A percentile compares a stretch with the other conserved stretches of the same genome.
Conservation (phyloP, 2,113 vertebrate species). For the Mandrillus leucophaeus region DNA sequence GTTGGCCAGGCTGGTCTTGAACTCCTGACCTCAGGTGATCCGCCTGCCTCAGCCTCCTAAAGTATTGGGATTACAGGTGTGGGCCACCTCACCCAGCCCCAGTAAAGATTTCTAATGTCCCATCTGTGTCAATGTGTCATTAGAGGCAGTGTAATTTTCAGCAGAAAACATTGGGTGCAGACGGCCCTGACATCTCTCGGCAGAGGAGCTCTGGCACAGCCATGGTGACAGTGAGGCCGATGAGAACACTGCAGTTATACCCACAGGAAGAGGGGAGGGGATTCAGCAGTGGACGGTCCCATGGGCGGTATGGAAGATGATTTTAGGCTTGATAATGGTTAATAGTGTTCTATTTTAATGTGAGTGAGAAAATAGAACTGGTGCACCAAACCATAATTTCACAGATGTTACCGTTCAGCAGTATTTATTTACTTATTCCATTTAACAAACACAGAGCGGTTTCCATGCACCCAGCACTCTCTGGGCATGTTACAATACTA, state of each 20-base stretch:
- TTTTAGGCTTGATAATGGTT: not conserved
- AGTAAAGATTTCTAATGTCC: not conserved
- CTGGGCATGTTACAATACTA: not conserved
- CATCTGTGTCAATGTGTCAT: accelerated
- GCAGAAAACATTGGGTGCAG: not conserved
- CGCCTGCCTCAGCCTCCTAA: no score
- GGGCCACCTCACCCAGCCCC: no score
- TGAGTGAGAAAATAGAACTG: not conserved
- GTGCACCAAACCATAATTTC: not conserved
- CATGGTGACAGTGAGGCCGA: not conserved
- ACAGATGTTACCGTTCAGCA: not conserved
- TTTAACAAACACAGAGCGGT: not conserved
- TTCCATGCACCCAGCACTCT: not conserved
- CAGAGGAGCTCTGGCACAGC: not conserved
- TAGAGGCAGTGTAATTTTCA: not conserved
- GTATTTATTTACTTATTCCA: not conserved
- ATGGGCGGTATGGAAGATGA: not conserved
- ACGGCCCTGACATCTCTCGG: not conserved
- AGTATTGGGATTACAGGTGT: no score
- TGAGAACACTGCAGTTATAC: accelerated
- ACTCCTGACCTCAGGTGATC: no score
- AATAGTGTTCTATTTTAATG: not conserved
- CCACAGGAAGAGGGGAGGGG: not conserved
- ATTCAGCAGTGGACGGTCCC: not conserved
- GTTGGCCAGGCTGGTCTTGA: no score